These are phyloP conservation scores for Selenia dentaria DNA, from an alignment of 2,888 invertebrate genomes.

Conservation along the genomic window DNA sequence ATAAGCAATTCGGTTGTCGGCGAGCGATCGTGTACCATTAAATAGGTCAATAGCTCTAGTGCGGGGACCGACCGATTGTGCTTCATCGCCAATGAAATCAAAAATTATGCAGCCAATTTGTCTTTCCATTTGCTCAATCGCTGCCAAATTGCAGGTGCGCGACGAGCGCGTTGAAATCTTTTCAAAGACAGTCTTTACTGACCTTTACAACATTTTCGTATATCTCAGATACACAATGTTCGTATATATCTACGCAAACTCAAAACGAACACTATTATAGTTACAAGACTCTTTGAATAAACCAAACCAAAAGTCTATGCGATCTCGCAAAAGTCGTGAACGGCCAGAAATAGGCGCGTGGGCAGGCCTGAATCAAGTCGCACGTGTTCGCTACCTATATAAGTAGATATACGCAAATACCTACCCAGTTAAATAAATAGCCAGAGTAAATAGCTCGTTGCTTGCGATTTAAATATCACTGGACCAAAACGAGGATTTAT, in stretches of 20 bases:
- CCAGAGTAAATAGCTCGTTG: conserved; percentile 11
- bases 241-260: conserved; percentile 16
- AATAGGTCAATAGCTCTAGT: conserved; percentile 73
- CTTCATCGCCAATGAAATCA: conserved; percentile 13
- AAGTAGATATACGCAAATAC: conserved; percentile 37
- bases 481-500: conserved; percentile 8
- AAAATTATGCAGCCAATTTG: conserved; percentile 13
- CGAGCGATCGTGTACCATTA: conserved; percentile 65
- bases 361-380: conserved; percentile 43
- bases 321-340: conserved; percentile 20
- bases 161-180: conserved; percentile 22
- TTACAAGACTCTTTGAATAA: too few relatives aligned
- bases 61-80: conserved; percentile 27
- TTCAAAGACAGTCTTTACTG: conserved; percentile 12
- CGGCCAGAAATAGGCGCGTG: conserved; percentile 47
- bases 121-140: conserved; percentile 10
- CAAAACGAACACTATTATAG: conserved; percentile 7
- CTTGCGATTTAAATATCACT: conserved; percentile 11
- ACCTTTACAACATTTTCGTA: conserved; percentile 14
- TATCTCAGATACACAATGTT: conserved; percentile 15
- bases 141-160: conserved; percentile 7
- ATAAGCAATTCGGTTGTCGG: conserved; percentile 70
- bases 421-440: conserved; percentile 23
- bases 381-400: conserved; percentile 39
- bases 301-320: too few relatives aligned